These are phyloP conservation scores for Tenthredo notha DNA, from an alignment of 2,888 invertebrate species.

Conservation along the genomic window DNA sequence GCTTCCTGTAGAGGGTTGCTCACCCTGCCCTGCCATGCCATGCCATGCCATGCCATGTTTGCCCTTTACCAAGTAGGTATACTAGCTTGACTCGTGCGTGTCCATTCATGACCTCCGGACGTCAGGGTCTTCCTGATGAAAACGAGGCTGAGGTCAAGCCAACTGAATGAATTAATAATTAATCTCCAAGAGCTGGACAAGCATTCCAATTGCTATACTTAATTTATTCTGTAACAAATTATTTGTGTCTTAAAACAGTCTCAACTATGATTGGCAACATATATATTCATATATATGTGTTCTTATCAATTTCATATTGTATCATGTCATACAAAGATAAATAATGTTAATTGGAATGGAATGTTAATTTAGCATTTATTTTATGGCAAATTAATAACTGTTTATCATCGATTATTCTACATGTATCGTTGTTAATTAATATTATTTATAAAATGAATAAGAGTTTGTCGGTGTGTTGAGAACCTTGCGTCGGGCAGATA, in stretches of 20 bases:
- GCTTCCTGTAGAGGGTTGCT: constrained; percentile 30
- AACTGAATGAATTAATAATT: constrained; percentile 9
- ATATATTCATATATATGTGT: no score
- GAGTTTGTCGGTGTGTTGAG: constrained; percentile 49
- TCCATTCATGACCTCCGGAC: constrained; percentile 21
- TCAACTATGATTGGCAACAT: background rate
- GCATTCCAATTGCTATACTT: background rate
- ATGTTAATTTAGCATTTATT: background rate
- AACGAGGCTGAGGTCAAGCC: background rate
- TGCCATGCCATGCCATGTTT: background rate
- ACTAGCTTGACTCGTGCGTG: constrained; percentile 2
- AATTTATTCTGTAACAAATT: background rate
- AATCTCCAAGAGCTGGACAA: background rate
- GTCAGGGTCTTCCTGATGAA: constrained; percentile 3
- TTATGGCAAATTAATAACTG: background rate
- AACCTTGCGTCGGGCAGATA: constrained; percentile 54
- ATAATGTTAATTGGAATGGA: background rate
- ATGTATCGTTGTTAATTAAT: background rate
- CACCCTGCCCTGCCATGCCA: background rate
- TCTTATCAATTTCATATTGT: background rate
- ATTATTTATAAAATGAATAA: background rate
- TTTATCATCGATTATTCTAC: background rate
- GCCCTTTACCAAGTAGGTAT: background rate
- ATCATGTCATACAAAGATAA: background rate
- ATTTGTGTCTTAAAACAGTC: background rate